Evolutionary conservation across 1,140 invertebrate species (phyloP).

Genomic region (Dysdera silvatica): DNA sequence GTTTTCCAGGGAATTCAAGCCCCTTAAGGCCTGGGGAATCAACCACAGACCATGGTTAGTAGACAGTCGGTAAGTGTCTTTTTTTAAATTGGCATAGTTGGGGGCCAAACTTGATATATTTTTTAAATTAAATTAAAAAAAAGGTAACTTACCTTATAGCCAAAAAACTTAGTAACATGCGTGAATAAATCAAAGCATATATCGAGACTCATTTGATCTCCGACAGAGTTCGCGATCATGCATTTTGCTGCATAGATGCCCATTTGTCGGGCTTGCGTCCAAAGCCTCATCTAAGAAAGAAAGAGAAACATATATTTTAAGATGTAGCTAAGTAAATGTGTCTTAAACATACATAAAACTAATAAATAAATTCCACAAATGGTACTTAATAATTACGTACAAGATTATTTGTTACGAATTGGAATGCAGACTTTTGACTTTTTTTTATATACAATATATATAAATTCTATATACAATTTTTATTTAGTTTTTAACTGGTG

Average conservation of each 20-base stretch:
- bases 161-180: slow-evolving; percentile 92
- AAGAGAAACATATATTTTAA: no score
- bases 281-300: slow-evolving; percentile 70
- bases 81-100: no score
- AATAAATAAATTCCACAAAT: neutral
- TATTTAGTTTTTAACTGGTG: no score
- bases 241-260: slow-evolving; percentile 84
- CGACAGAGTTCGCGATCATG: slow-evolving; percentile 57
- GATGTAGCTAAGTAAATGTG: no score
- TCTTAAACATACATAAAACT: neutral
- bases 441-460: no score
- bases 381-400: neutral
- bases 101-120: no score
- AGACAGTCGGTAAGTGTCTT: no score
- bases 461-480: no score
- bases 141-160: slow-evolving; percentile 64
- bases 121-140: slow-evolving; percentile 10
- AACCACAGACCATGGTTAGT: no score
- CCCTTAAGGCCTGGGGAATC: no score
- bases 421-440: no score
- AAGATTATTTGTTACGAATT: neutral
- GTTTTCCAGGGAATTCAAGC: no score
- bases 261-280: slow-evolving; percentile 98
- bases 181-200: slow-evolving; percentile 83
- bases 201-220: slow-evolving; percentile 19